Conservation (phyloP, 2,797 vertebrate genomes). For the Mionectes olivaceus region DNA sequence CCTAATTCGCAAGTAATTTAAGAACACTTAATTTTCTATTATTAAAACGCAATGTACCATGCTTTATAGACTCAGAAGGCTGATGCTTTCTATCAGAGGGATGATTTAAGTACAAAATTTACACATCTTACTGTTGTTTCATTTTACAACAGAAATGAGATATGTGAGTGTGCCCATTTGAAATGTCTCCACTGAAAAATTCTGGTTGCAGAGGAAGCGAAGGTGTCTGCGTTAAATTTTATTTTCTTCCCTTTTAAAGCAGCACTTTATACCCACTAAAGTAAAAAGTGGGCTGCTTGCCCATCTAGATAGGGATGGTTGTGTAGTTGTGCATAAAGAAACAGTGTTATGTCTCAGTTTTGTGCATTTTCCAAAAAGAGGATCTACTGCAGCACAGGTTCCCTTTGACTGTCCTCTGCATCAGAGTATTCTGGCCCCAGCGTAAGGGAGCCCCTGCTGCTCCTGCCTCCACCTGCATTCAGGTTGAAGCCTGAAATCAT, state of each 20-base stretch:
- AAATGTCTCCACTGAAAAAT: background rate
- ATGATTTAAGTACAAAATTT: background rate
- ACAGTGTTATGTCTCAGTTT: background rate
- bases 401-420: background rate
- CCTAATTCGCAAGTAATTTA: background rate
- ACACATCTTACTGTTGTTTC: background rate
- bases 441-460: accelerated
- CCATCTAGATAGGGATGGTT: background rate
- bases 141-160: background rate
- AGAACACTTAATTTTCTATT: background rate
- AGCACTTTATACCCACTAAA: background rate
- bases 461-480: background rate
- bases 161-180: background rate
- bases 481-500: background rate
- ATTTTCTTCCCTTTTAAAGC: background rate
- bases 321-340: background rate
- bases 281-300: background rate
- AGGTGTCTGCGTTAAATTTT: background rate
- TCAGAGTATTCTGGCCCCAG: background rate
- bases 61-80: background rate
- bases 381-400: background rate
- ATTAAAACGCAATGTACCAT: background rate
- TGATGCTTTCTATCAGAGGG: background rate
- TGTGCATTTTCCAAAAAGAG: background rate
- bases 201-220: background rate